These are phyloP conservation scores for Melanargia galathea DNA, from an alignment of 2,888 invertebrate genomes.

Conservation along the genomic window DNA sequence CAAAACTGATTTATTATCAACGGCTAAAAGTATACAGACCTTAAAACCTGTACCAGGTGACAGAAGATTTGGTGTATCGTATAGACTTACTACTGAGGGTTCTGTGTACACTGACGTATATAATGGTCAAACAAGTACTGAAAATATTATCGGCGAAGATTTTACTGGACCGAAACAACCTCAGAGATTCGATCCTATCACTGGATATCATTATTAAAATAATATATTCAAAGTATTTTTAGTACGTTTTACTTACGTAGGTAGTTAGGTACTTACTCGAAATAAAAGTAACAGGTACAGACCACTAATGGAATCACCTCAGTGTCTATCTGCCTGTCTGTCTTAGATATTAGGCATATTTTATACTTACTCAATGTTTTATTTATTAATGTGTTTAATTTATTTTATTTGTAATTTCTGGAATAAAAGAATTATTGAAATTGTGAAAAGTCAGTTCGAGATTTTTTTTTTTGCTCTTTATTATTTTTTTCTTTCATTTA, in stretches of 20 bases:
- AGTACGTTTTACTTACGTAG: neutral
- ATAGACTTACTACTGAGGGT: slow-evolving; percentile 10
- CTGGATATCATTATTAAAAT: slow-evolving; percentile 64
- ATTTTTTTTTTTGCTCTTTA: neutral
- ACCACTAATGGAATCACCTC: neutral
- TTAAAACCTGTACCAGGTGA: neutral
- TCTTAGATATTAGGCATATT: neutral
- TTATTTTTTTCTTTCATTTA: too few species aligned
- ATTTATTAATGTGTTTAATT: neutral
- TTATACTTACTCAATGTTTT: too few species aligned
- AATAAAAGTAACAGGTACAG: too few species aligned
- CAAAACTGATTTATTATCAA: neutral
- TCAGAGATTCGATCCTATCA: slow-evolving; percentile 59
- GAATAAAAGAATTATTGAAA: neutral
- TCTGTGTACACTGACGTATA: neutral
- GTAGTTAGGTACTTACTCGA: too few species aligned
- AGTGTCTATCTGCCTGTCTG: neutral
- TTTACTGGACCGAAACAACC: slow-evolving; percentile 65
- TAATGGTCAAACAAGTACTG: slow-evolving; percentile 34
- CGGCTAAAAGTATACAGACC: neutral
- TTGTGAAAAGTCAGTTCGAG: neutral
- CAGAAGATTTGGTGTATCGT: slow-evolving; percentile 3
- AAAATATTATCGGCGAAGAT: slow-evolving; percentile 57
- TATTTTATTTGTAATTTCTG: neutral
- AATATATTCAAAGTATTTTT: slow-evolving; percentile 9